Percentiles rank a stretch among this genome's conserved stretches.
phyloP scores from a whole-genome alignment of 2,888 invertebrate genomes.

The Plagodis dolabraria region DNA sequence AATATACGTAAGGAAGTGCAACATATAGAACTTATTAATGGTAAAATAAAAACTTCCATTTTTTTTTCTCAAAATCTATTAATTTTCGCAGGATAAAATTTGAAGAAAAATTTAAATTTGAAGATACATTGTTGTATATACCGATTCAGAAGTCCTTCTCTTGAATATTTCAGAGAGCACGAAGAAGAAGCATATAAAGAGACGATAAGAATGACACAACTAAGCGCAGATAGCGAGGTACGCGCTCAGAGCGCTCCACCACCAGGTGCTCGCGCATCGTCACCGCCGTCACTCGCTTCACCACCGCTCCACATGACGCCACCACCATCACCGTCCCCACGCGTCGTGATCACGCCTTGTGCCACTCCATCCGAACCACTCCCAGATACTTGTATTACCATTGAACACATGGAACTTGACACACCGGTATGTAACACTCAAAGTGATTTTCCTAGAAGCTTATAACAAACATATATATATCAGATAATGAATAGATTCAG shows the following conservation, averaged over 20 bases:
- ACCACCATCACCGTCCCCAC: conserved; percentile 20
- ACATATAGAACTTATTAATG: too few species aligned
- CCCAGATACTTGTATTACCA: conserved; percentile 61
- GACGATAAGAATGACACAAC: conserved; percentile 11
- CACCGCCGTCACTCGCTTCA: conserved; percentile 43
- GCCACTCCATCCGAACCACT: conserved; percentile 12
- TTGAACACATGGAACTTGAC: conserved; percentile 46
- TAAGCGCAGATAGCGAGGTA: conserved; percentile 8
- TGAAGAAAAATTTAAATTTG: too few species aligned
- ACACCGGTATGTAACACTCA: conserved; percentile 9
- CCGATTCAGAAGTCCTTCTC: too few species aligned
- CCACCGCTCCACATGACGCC: conserved; percentile 51
- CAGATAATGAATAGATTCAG: too few species aligned
- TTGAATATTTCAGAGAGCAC: conserved; percentile 6
- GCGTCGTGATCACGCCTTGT: conserved; percentile 11
- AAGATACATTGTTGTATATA: too few species aligned
- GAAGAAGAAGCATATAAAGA: conserved; percentile 57
- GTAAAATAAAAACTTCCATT: too few species aligned
- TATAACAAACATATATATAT: neutral
- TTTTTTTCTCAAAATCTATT: too few species aligned
- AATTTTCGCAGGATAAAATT: too few species aligned
- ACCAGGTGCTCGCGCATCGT: conserved; percentile 31
- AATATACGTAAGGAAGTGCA: too few species aligned
- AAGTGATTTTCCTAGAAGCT: too few species aligned
- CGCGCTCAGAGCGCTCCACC: conserved; percentile 35